phyloP scores from a whole-genome alignment of 2,113 vertebrate species.

The Lethenteron reissneri region DNA sequence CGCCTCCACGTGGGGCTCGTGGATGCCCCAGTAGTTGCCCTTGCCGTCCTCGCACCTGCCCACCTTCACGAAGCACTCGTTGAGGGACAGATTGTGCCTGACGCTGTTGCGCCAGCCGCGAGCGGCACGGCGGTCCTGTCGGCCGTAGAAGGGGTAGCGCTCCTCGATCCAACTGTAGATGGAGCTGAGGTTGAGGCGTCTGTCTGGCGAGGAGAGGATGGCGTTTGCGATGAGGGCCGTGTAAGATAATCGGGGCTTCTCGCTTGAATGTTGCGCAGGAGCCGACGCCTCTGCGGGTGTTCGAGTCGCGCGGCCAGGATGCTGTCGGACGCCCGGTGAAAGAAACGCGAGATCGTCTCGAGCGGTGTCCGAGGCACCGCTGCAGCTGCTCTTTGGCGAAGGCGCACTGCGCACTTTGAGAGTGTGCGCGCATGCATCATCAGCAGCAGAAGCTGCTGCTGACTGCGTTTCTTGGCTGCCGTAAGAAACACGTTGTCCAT shows the following conservation, averaged over 20 bases:
- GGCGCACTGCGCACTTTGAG: too few relatives aligned
- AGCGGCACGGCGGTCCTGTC: constrained; percentile 9
- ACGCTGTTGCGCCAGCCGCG: constrained; percentile 21
- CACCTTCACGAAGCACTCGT: constrained; percentile 24
- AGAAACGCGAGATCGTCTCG: too few relatives aligned
- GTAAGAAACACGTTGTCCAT: too few relatives aligned
- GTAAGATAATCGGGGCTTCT: constrained; percentile 22
- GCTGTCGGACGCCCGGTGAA: too few relatives aligned
- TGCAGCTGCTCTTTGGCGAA: too few relatives aligned
- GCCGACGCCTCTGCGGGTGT: too few relatives aligned
- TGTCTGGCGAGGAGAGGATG: constrained; percentile 22
- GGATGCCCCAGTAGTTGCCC: constrained; percentile 23
- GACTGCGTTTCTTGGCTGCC: too few relatives aligned
- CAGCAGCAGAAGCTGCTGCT: too few relatives aligned
- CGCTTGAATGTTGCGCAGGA: not conserved
- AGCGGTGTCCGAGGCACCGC: too few relatives aligned
- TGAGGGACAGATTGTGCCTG: constrained; percentile 20
- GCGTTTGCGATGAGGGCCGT: constrained; percentile 26
- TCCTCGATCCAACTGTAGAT: constrained; percentile 28
- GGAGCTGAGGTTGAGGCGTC: constrained; percentile 24
- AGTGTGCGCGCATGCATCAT: too few relatives aligned
- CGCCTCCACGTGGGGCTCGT: constrained; percentile 17
- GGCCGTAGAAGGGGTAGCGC: constrained; percentile 20
- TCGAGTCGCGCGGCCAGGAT: too few relatives aligned
- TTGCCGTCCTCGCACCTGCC: constrained; percentile 22